Percentiles rank a stretch among this genome's conserved stretches.
These are phyloP conservation scores for Drosophila asahinai DNA, from an alignment of 1,140 invertebrate genomes.

Conservation along the genomic window DNA sequence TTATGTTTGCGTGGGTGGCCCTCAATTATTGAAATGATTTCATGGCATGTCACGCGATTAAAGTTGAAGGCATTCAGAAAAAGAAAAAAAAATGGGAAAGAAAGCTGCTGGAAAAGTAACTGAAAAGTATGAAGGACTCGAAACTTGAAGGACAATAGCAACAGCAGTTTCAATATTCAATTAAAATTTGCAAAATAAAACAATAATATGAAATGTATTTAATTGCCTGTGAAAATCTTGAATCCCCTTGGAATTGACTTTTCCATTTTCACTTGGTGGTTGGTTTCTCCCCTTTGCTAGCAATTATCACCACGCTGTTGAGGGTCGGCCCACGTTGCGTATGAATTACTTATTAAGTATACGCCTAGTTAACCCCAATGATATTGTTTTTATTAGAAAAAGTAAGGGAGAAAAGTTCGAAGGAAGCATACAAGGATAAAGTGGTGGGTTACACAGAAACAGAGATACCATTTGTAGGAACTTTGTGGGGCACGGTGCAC, in stretches of 20 bases:
- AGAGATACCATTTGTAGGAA: background rate
- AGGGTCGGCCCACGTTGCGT: conserved; percentile 37
- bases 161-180: background rate
- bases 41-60: conserved; percentile 65
- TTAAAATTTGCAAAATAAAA: background rate
- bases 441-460: background rate
- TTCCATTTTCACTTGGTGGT: background rate
- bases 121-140: background rate
- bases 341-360: conserved; percentile 69
- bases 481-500: background rate
- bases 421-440: background rate
- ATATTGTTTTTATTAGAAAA: conserved; percentile 17
- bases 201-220: background rate
- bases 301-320: conserved; percentile 13
- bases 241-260: background rate
- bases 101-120: background rate
- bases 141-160: background rate
- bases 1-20: conserved; percentile 33
- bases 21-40: conserved; percentile 69
- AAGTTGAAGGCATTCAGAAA: conserved; percentile 32
- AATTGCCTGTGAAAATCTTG: background rate
- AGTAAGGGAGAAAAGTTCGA: background rate
- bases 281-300: background rate
- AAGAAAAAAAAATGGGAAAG: background rate
- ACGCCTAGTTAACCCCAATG: conserved; percentile 38